phyloP scores from a whole-genome alignment of 2,888 invertebrate genomes.

The Morpho helenor region DNA sequence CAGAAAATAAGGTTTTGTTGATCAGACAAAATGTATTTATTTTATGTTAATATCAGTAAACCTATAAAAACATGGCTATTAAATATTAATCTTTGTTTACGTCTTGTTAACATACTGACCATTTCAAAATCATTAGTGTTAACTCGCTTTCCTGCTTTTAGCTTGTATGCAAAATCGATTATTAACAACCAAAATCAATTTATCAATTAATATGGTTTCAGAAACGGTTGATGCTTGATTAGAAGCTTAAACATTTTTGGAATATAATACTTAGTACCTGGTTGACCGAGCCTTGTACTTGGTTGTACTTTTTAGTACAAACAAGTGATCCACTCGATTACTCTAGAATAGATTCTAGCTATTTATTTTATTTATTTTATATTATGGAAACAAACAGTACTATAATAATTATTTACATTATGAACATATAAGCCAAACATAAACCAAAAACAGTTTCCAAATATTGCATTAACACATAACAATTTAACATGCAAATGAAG shows the following conservation, averaged over 20 bases:
- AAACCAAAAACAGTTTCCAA: too few species aligned
- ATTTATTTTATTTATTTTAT: too few species aligned
- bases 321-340: too few species aligned
- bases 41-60: not conserved
- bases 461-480: too few species aligned
- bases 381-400: too few species aligned
- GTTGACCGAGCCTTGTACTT: too few species aligned
- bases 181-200: constrained; percentile 28
- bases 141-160: constrained; percentile 38
- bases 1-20: constrained; percentile 3
- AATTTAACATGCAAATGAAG: too few species aligned
- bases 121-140: constrained; percentile 61
- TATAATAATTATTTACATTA: too few species aligned
- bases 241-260: constrained; percentile 10
- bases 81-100: constrained; percentile 54
- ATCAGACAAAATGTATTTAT: not conserved
- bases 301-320: too few species aligned
- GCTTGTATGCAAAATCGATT: constrained; percentile 45
- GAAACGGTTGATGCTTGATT: constrained; percentile 22
- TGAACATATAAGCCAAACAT: too few species aligned
- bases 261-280: too few species aligned
- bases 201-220: constrained; percentile 25
- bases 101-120: constrained; percentile 65
- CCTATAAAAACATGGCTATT: constrained; percentile 29
- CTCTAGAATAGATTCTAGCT: too few species aligned